Conservation (phyloP, 2,797 vertebrate species). For the Halcyon smyrnensis region DNA sequence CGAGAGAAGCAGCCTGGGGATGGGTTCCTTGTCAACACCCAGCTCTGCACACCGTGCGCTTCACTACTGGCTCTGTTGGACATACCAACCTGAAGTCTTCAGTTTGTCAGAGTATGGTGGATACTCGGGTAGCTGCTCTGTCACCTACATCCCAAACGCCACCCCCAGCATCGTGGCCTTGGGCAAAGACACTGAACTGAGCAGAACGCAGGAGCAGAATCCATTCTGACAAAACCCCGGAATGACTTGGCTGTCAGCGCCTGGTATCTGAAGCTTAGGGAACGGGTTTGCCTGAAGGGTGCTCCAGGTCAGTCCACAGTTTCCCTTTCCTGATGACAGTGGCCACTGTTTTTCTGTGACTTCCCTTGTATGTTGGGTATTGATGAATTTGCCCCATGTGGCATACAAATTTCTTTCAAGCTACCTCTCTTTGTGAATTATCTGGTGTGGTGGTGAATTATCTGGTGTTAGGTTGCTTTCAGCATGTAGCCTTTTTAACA, state of each 20-base stretch:
- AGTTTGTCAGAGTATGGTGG: neutral
- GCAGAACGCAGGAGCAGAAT: neutral
- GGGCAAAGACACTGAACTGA: neutral
- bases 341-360: neutral
- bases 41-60: neutral
- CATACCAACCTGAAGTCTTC: neutral
- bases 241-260: rapidly evolving
- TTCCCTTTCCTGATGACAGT: neutral
- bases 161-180: neutral
- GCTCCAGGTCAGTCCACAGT: neutral
- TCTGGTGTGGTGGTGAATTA: neutral
- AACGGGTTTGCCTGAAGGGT: neutral
- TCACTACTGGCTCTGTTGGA: neutral
- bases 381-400: neutral
- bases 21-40: neutral
- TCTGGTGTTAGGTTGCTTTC: neutral
- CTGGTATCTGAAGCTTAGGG: neutral
- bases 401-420: neutral
- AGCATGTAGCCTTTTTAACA: neutral
- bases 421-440: neutral
- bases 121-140: neutral
- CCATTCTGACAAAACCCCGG: neutral
- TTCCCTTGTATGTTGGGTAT: neutral
- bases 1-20: neutral
- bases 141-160: neutral